Base-by-base conservation (phyloP, 2,888 invertebrate species). In the Prenolepis imparis region DNA sequence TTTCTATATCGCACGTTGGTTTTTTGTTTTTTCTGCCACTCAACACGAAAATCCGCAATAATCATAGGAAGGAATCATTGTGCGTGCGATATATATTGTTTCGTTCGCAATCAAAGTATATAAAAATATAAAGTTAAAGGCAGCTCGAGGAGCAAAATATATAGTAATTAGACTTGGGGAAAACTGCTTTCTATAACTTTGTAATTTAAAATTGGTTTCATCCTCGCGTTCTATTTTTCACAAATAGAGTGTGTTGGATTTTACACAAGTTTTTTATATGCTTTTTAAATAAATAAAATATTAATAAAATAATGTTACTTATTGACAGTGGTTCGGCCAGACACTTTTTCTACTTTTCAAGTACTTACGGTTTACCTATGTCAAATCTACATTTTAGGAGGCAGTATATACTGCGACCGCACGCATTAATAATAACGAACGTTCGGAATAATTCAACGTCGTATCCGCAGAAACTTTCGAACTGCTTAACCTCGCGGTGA, bases 401-500 rank as follows among this genome's bases (percentile, higher is more conserved):
- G 8, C 18, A 52, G 52, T 15, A n/a, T 70, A 57, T 41, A 55
- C 3, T 52, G 41, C n/a, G 41, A 68, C 41, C 68, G 15, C 68
- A 32, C 28, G 18, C 57, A 28, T 52, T 77, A 75, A 75, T 52
- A 66, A 75, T n/a, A 52, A 12, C 68, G 41, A 57, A 67, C 55
- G 41, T 57, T 48, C 63, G 52, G 66, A 83, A 84, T 88, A 83
- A 84, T 88, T 84, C 78, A 72, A 82, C 89, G 80, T 59, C 82
- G 73, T 67, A 83, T 55, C 66, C 55, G 74, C 74, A 81, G 24
- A 67, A 57, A 75, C 84, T 83, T 67, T 84, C 87, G 74, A 88
- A 77, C 89, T 86, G 83, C 81, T 88, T 88, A 88, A 83, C 84
- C 66, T 67, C 78, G 70, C 36, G 68, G 84, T 83, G 84, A 86